Conservation (phyloP, 2,113 vertebrate genomes). For the Bettongia penicillata region DNA sequence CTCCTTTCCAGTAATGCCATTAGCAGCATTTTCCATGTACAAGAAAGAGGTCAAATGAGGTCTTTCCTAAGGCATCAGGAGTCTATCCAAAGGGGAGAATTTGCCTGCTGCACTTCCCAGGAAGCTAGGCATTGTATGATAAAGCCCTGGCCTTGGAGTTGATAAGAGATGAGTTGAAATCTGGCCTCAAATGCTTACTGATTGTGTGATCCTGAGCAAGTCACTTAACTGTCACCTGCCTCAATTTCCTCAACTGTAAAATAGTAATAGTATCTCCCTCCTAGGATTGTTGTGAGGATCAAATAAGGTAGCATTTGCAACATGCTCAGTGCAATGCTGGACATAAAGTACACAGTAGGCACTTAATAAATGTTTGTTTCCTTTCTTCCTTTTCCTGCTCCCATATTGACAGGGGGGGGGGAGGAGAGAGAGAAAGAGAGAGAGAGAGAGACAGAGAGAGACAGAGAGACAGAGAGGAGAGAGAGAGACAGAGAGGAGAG, state of each 20-base stretch:
- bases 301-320: neutral
- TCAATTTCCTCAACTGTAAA: neutral
- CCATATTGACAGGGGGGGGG: too few relatives aligned
- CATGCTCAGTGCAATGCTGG: neutral
- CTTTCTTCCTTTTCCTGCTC: neutral
- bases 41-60: neutral
- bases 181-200: neutral
- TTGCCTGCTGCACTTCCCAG: neutral
- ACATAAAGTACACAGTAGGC: neutral
- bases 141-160: neutral
- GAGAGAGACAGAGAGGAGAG: fast-evolving
- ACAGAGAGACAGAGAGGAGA: neutral
- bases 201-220: neutral
- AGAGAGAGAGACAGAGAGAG: neutral
- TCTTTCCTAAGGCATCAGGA: neutral
- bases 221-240: neutral
- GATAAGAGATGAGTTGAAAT: neutral
- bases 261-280: neutral
- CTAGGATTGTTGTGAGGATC: neutral
- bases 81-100: neutral
- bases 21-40: conserved; percentile 33
- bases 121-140: neutral
- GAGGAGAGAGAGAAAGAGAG: too few relatives aligned
- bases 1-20: neutral
- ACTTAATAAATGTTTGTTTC: neutral